These are phyloP conservation scores for Meda fulgida DNA, from an alignment of 2,797 vertebrate genomes.

Conservation along the genomic window DNA sequence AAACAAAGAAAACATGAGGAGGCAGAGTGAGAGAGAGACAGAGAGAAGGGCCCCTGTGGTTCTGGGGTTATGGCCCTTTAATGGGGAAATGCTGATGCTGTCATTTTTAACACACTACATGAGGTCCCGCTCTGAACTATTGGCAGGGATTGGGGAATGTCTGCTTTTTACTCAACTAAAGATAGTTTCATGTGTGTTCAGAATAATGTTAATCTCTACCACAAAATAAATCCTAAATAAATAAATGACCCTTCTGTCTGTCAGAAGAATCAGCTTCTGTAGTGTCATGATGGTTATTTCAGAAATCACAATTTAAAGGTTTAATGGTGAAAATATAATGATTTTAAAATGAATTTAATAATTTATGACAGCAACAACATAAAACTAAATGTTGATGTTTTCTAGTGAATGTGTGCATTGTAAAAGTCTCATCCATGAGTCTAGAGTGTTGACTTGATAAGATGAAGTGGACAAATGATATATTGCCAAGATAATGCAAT, in stretches of 20 bases:
- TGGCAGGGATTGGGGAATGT: conserved; percentile 5
- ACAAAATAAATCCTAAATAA: not conserved
- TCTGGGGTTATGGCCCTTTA: conserved; percentile 19
- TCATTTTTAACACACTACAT: conserved; percentile 25
- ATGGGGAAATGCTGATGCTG: conserved; percentile 25
- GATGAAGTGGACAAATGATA: too few relatives aligned
- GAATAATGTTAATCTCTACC: not conserved
- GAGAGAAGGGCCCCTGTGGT: conserved; percentile 29
- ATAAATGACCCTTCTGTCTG: not conserved
- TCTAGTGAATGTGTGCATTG: not conserved
- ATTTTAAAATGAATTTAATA: too few relatives aligned
- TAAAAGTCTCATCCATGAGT: not conserved
- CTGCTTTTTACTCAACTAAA: not conserved
- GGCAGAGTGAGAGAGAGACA: not conserved
- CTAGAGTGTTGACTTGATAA: not conserved
- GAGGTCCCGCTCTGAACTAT: conserved; percentile 8
- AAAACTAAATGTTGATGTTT: not conserved
- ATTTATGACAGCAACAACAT: not conserved
- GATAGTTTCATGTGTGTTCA: not conserved
- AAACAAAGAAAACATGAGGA: conserved; percentile 32
- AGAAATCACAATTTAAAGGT: not conserved
- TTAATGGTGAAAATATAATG: not conserved
- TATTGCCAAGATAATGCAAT: too few relatives aligned
- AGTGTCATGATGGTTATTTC: not conserved
- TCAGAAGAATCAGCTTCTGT: not conserved